These are phyloP conservation scores for Pseudolaguvia tuberculata DNA, from an alignment of 2,113 vertebrate genomes.

Conservation along the genomic window DNA sequence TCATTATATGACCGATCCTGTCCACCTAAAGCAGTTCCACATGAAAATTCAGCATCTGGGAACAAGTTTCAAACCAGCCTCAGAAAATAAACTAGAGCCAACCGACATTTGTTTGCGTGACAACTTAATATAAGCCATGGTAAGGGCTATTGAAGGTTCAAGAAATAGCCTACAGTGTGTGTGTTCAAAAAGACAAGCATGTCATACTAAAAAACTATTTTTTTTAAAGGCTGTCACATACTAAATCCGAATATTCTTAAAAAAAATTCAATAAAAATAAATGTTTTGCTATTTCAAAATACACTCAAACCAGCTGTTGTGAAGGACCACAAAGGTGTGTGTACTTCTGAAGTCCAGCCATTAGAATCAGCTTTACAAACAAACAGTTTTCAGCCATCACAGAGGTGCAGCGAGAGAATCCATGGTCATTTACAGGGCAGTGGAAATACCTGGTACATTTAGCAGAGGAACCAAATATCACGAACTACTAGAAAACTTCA, in stretches of 20 bases:
- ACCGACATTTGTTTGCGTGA: conserved; percentile 17
- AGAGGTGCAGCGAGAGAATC: no score
- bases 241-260: not conserved
- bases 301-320: no score
- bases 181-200: not conserved
- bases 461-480: no score
- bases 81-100: conserved; percentile 24
- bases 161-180: not conserved
- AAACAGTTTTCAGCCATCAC: no score
- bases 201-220: not conserved
- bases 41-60: conserved; percentile 36
- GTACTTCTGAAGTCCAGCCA: no score
- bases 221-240: not conserved
- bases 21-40: conserved; percentile 43
- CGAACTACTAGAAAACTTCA: no score
- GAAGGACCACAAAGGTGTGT: no score
- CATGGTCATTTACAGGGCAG: no score
- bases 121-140: conserved; percentile 17
- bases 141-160: conserved; percentile 1
- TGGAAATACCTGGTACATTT: no score
- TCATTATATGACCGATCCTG: conserved; percentile 30
- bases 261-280: not conserved
- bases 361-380: no score
- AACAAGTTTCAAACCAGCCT: conserved; percentile 14
- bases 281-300: not conserved